Base-by-base conservation (phyloP, 1,140 invertebrate species). In the Augochlora pura region DNA sequence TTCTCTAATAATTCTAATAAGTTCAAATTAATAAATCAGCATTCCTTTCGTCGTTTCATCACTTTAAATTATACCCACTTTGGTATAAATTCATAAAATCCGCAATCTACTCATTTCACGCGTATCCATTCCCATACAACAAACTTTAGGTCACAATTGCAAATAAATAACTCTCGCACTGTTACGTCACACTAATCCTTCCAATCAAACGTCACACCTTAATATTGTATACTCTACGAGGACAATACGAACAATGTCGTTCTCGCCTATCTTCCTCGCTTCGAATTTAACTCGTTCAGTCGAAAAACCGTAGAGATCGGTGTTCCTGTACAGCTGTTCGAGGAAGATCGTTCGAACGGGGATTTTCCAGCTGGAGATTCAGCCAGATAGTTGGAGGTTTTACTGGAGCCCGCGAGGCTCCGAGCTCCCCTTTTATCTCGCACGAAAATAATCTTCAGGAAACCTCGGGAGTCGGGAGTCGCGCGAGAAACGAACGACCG, bases 371-470 rank as follows among this genome's bases (percentile, higher is more conserved):
- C 18, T 27, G 18, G 25, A 64, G 60, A 78, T 78, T 49, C 14
- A 23, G 1, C 12, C 8, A 23, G 76, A 78, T 78, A 78, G 57
- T 6, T 9, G 6, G 7, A 6, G 0, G 52, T 46, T 25, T 42
- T 66, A 46, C 39, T 0, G 10, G 12, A 6, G 0, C 25, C 12
- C 16, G n/a, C n/a, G 59, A 42, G 32, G 10, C 38, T 38, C 46
- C 9, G 5, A 42, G 8, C 2, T 12, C 23, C 49, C 68, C 27
- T 57, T 9, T 78, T 71, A 73, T 78, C 76, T 57, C n/a, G 32
- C 38, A 63, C 76, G 39, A 76, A 81, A 87, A 85, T 87, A 79
- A 83, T 85, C 77, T 81, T 73, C 67, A 60, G 65, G 80, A 76
- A 80, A 76, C 82, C 79, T 70, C 80, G 75, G 49, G 49, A 38